A percentile compares a stretch with the other conserved stretches of the same genome.
Evolutionary conservation across 64 coral and sea anemone genomes (phyloP).

Genomic region (Montipora capricornis): DNA sequence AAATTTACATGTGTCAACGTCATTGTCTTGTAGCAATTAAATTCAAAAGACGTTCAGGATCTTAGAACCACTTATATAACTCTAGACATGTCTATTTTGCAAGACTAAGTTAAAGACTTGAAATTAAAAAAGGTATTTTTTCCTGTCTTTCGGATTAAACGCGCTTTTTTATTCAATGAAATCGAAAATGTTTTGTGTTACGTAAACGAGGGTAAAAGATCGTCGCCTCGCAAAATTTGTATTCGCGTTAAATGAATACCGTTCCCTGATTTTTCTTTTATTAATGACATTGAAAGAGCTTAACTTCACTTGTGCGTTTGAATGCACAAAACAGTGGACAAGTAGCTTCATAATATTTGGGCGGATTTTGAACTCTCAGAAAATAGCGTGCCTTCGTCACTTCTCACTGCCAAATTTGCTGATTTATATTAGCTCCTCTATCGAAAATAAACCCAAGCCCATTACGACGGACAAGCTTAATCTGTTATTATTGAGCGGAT

Average conservation of each 20-base stretch:
- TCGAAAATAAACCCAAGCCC: constrained; percentile 9
- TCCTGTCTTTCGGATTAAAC: background rate
- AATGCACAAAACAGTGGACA: background rate
- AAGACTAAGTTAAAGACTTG: background rate
- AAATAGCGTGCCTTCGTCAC: background rate
- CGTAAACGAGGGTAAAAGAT: background rate
- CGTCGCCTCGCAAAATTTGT: background rate
- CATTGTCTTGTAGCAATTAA: constrained; percentile 29
- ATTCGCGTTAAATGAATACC: background rate
- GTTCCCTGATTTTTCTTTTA: background rate
- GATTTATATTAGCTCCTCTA: constrained; percentile 29
- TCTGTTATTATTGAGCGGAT: constrained; percentile 48
- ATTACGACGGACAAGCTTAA: constrained; percentile 17
- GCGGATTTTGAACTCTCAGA: background rate
- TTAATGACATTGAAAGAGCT: background rate
- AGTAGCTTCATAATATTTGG: too few relatives aligned
- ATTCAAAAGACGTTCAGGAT: background rate
- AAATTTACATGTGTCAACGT: constrained; percentile 48
- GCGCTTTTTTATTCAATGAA: background rate
- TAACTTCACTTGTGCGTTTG: too few relatives aligned
- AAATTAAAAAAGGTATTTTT: background rate
- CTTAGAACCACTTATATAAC: background rate
- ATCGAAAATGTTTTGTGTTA: background rate
- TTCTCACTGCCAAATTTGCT: background rate
- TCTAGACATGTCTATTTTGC: background rate